These are phyloP conservation scores for Iguana delicatissima DNA, from an alignment of 2,797 vertebrate genomes.

Conservation along the genomic window DNA sequence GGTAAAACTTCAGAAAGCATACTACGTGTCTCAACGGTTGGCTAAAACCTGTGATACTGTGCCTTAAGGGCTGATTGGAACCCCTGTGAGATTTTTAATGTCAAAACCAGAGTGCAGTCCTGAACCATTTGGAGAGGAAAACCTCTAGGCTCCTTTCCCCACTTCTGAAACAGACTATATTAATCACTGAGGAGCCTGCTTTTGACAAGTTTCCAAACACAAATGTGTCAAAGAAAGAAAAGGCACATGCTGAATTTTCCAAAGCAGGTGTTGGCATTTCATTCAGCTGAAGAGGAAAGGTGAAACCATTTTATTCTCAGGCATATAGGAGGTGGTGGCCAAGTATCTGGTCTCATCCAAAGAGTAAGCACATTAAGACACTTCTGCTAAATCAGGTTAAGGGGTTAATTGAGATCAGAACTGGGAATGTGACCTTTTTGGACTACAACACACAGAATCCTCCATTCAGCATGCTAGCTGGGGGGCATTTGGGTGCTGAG, in stretches of 20 bases:
- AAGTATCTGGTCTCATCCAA: background rate
- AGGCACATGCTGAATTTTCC: background rate
- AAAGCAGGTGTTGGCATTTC: background rate
- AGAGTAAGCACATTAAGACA: background rate
- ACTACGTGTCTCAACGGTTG: background rate
- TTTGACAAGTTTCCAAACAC: conserved; percentile 21
- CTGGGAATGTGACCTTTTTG: background rate
- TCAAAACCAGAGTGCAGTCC: background rate
- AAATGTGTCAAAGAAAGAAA: background rate
- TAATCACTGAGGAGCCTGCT: background rate
- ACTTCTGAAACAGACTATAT: background rate
- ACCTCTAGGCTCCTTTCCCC: background rate
- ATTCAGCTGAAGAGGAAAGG: background rate
- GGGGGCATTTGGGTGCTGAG: no score
- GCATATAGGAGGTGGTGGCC: background rate
- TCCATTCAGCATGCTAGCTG: no score
- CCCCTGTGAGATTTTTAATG: conserved; percentile 1
- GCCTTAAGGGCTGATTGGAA: background rate
- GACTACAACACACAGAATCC: background rate
- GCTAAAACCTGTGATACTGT: background rate
- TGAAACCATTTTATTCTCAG: background rate
- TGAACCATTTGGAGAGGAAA: conserved; percentile 4
- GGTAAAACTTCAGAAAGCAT: background rate
- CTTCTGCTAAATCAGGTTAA: background rate
- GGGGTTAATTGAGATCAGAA: background rate